A percentile compares a stretch with the other conserved stretches of the same genome.
Evolutionary conservation across 1,140 invertebrate species (phyloP).

Genomic region (Drosophila tropicalis): DNA sequence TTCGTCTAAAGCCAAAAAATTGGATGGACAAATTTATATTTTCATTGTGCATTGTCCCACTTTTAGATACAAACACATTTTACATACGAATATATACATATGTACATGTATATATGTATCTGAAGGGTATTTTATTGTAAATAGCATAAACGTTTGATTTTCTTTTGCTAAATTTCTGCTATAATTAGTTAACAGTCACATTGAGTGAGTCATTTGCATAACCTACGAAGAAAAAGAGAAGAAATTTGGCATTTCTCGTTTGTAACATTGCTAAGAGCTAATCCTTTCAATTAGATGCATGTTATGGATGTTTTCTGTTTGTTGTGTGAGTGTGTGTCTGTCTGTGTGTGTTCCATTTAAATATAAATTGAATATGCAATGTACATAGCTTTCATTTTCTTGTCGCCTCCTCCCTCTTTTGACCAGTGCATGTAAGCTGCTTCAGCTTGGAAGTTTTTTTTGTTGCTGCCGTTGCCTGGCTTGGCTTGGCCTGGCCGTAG

Average conservation of each 20-base stretch:
- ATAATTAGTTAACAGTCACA: conserved; percentile 13
- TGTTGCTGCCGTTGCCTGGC: conserved; percentile 28
- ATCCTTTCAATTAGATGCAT: conserved; percentile 54
- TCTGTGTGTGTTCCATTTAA: conserved; percentile 42
- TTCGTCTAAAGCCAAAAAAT: too few species aligned
- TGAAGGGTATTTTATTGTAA: not conserved
- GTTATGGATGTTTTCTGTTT: conserved; percentile 16
- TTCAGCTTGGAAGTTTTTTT: conserved; percentile 57
- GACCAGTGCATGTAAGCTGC: conserved; percentile 69
- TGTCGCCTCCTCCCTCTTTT: conserved; percentile 35
- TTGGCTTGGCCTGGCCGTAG: not conserved
- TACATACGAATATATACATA: not conserved
- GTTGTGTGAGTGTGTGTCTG: conserved; percentile 22
- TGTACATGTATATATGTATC: not conserved
- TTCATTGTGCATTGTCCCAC: not conserved
- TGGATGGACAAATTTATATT: too few species aligned
- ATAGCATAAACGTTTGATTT: too few species aligned
- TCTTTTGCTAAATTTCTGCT: not conserved
- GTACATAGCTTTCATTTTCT: conserved; percentile 27
- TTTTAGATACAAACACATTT: not conserved
- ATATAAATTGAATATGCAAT: conserved; percentile 58
- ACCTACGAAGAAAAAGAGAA: not conserved
- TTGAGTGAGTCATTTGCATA: conserved; percentile 16
- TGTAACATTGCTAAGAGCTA: conserved; percentile 42
- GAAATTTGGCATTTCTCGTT: not conserved